Conservation (phyloP, 2,888 invertebrate genomes). For the Stegana nigrithorax region DNA sequence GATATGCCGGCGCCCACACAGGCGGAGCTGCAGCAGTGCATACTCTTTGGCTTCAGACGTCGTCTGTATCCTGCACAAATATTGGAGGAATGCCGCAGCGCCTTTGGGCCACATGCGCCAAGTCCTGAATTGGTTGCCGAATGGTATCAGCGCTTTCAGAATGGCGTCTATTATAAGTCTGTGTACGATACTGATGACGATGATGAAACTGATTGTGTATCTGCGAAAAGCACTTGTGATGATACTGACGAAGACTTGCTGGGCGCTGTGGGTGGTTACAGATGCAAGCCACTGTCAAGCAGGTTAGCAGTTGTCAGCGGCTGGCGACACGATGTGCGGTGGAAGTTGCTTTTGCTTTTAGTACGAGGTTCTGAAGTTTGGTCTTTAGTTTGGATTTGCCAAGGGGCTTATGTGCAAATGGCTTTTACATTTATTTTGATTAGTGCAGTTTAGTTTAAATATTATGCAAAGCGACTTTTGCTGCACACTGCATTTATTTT, state of each 20-base stretch:
- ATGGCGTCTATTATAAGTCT: conserved; percentile 43
- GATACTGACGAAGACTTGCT: background rate
- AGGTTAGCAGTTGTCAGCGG: too few relatives aligned
- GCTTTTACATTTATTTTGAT: too few relatives aligned
- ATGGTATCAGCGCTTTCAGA: conserved; percentile 52
- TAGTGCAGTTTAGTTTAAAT: background rate
- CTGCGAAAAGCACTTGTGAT: background rate
- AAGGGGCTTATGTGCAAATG: too few relatives aligned
- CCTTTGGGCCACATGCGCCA: conserved; percentile 50
- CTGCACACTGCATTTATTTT: background rate
- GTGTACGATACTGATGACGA: conserved; percentile 31
- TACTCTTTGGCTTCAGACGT: conserved; percentile 49
- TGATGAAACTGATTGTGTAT: background rate
- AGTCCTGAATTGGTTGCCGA: conserved; percentile 48
- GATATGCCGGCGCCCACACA: conserved; percentile 49
- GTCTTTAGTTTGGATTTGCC: too few relatives aligned
- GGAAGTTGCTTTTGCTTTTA: too few relatives aligned
- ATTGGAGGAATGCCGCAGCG: conserved; percentile 48
- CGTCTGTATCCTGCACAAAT: conserved; percentile 50
- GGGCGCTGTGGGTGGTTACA: background rate
- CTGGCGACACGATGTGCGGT: too few relatives aligned
- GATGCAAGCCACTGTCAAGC: too few relatives aligned
- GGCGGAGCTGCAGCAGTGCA: conserved; percentile 51
- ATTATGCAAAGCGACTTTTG: too few relatives aligned
- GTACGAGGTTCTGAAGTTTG: too few relatives aligned